Evolutionary conservation across 2,797 vertebrate species (phyloP).

Genomic region (Sebastes variabilis): DNA sequence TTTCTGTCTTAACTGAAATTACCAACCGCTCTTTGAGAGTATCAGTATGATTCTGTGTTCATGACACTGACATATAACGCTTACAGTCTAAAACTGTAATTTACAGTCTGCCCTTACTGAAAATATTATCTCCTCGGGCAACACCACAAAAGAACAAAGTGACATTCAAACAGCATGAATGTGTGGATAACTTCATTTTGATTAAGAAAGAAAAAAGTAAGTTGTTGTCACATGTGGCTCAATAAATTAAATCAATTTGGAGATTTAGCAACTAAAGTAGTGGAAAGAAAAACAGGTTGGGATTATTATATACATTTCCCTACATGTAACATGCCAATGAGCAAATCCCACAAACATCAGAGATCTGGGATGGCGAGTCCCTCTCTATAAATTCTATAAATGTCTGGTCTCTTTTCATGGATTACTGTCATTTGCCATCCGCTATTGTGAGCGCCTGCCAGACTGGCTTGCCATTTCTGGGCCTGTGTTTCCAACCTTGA

Average conservation of each 20-base stretch:
- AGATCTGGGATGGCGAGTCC: slow-evolving; percentile 72
- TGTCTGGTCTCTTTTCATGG: slow-evolving; percentile 83
- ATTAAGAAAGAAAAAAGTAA: slow-evolving; percentile 15
- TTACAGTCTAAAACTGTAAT: neutral
- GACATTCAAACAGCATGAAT: neutral
- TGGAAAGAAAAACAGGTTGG: slow-evolving; percentile 51
- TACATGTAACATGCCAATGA: slow-evolving; percentile 49
- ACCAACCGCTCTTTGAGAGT: neutral
- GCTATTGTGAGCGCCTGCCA: slow-evolving; percentile 86
- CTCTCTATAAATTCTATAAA: slow-evolving; percentile 81
- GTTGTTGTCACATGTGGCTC: slow-evolving; percentile 22
- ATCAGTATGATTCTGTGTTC: neutral
- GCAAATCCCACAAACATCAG: slow-evolving; percentile 73
- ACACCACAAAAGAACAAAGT: neutral
- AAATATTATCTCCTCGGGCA: neutral
- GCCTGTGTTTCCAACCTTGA: slow-evolving; percentile 89
- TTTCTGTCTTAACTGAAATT: slow-evolving; percentile 7
- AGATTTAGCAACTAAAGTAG: slow-evolving; percentile 45
- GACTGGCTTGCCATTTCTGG: slow-evolving; percentile 94
- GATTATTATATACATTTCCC: slow-evolving; percentile 64
- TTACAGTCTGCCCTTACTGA: neutral
- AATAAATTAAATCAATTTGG: slow-evolving; percentile 61
- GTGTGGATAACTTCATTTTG: slow-evolving; percentile 1
- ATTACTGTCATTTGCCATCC: slow-evolving; percentile 84
- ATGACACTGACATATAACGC: neutral